Evolutionary conservation across 2,888 invertebrate genomes (phyloP).

Genomic region (Drosophila histrio): DNA sequence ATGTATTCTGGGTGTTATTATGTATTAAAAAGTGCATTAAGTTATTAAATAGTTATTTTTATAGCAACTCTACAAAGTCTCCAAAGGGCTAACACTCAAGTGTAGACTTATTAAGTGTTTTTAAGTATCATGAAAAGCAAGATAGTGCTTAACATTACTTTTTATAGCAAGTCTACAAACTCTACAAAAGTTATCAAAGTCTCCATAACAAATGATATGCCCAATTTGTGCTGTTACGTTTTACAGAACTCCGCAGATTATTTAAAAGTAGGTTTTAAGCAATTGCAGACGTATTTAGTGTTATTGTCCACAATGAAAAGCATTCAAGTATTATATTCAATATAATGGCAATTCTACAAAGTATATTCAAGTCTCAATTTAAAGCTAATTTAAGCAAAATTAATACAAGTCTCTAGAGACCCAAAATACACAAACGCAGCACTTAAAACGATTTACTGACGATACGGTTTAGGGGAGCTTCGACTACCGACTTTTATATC

Average conservation of each 20-base stretch:
- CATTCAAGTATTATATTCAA: too few species aligned
- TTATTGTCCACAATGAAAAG: too few species aligned
- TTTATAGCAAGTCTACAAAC: background rate
- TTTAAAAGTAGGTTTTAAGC: too few species aligned
- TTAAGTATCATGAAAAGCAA: background rate
- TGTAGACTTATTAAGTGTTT: background rate
- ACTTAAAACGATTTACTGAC: background rate
- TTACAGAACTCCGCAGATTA: background rate
- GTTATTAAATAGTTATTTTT: too few species aligned
- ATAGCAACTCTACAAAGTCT: slow-evolving; percentile 5
- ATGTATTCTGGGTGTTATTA: too few species aligned
- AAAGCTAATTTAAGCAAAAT: background rate
- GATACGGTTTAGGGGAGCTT: background rate
- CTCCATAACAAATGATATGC: background rate
- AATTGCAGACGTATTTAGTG: too few species aligned
- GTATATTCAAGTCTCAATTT: background rate
- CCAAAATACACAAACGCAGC: background rate
- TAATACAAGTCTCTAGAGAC: background rate
- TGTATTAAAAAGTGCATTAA: too few species aligned
- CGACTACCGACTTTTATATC: too few species aligned
- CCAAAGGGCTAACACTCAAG: background rate
- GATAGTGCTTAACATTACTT: background rate
- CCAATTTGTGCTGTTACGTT: background rate
- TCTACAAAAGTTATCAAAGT: background rate
- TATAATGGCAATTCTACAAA: background rate